Conservation (phyloP, 2,113 vertebrate species). For the Calypte anna region DNA sequence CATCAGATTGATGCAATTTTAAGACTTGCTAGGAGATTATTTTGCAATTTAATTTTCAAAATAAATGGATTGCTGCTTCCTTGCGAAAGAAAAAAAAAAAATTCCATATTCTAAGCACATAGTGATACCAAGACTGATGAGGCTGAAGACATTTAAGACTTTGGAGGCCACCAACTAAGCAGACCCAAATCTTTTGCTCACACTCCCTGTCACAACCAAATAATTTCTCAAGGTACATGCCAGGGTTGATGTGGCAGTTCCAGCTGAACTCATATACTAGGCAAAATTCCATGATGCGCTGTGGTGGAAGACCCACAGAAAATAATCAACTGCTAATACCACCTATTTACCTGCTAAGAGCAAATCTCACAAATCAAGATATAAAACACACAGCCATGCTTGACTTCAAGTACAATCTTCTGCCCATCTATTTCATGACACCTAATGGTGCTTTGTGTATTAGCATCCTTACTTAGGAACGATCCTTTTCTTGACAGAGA, state of each 20-base stretch:
- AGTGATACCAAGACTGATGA: not conserved
- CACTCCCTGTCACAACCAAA: not conserved
- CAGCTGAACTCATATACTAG: not conserved
- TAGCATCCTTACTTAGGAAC: not conserved
- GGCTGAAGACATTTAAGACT: not conserved
- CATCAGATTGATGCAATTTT: not conserved
- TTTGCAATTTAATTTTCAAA: constrained; percentile 23
- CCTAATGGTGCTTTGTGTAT: not conserved
- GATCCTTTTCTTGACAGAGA: not conserved
- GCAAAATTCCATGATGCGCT: not conserved
- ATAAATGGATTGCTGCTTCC: not conserved
- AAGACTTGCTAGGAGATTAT: constrained; percentile 16
- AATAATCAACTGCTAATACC: not conserved
- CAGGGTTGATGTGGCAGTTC: not conserved
- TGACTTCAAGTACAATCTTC: not conserved
- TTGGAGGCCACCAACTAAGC: not conserved
- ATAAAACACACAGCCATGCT: not conserved
- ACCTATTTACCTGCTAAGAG: not conserved
- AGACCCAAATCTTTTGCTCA: not conserved
- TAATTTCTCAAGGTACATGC: not conserved
- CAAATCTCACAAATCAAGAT: not conserved
- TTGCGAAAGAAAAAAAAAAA: not conserved
- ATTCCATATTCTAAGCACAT: not conserved
- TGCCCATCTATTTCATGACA: not conserved
- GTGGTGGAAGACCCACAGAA: not conserved